These are phyloP conservation scores for Napeogenes sylphis DNA, from an alignment of 2,888 invertebrate species.

Conservation along the genomic window DNA sequence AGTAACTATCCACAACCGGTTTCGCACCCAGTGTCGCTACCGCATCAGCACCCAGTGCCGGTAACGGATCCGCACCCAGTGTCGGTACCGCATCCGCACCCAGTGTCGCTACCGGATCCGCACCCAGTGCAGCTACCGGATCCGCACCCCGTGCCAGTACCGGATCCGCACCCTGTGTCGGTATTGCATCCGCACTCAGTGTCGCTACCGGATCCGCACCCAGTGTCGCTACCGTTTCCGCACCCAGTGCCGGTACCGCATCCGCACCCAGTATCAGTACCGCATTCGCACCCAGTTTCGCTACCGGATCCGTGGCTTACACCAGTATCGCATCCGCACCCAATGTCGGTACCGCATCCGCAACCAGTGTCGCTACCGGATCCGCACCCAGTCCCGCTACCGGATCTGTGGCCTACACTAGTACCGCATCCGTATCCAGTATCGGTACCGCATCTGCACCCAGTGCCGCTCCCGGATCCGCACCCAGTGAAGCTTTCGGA, in stretches of 20 bases:
- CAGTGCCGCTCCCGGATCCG: not conserved
- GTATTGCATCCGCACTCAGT: not conserved
- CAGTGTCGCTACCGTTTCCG: not conserved
- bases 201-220: not conserved
- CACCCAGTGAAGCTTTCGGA: not conserved
- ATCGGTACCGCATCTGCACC: not conserved
- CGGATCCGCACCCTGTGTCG: too few species aligned
- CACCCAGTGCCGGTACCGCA: not conserved
- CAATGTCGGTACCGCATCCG: not conserved
- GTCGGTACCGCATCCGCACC: too few species aligned
- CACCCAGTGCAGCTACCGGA: too few species aligned
- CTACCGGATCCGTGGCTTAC: not conserved
- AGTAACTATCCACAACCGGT: too few species aligned
- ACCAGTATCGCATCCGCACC: not conserved
- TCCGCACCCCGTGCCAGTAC: too few species aligned
- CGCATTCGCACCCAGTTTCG: not conserved
- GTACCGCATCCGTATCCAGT: not conserved
- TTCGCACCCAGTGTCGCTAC: too few species aligned
- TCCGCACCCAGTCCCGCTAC: not conserved
- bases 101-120: too few species aligned
- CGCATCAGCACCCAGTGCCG: too few species aligned
- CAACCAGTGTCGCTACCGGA: not conserved
- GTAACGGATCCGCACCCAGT: too few species aligned
- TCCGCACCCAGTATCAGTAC: not conserved
- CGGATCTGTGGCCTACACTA: too few species aligned